Evolutionary conservation across 2,113 vertebrate genomes (phyloP).

Genomic region (Carassius gibelio): DNA sequence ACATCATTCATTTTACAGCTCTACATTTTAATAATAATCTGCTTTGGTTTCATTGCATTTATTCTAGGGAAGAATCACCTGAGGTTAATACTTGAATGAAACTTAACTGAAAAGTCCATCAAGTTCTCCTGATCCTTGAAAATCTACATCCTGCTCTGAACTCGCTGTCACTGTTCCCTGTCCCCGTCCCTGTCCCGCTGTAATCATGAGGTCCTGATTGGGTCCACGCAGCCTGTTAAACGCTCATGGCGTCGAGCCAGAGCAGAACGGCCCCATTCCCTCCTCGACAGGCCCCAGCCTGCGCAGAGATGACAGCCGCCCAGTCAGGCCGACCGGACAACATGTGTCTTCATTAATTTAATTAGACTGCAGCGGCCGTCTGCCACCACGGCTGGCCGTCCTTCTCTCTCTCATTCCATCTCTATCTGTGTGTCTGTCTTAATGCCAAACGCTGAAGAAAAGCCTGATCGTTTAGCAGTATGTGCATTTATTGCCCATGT

Average conservation of each 20-base stretch:
- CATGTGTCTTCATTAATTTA: constrained; percentile 62
- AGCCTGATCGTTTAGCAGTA: not conserved
- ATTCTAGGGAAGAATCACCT: not conserved
- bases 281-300: constrained; percentile 31
- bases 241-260: constrained; percentile 26
- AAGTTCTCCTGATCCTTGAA: not conserved
- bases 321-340: constrained; percentile 51
- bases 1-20: not conserved
- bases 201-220: constrained; percentile 33
- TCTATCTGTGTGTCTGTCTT: not conserved
- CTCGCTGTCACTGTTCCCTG: not conserved
- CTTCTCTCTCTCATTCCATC: not conserved
- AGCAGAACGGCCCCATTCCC: not conserved
- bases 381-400: constrained; percentile 31
- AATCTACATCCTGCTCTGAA: not conserved
- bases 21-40: not conserved
- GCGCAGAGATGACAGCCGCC: constrained; percentile 46
- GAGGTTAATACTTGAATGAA: not conserved
- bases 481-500: not conserved
- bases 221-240: constrained; percentile 6
- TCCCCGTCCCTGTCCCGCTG: not conserved
- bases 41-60: not conserved
- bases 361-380: constrained; percentile 50
- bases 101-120: not conserved
- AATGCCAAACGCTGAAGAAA: not conserved